Percentiles rank a stretch among this genome's conserved stretches.
Evolutionary conservation across 1,140 invertebrate genomes (phyloP).

Genomic region (Drosophila tropicalis): DNA sequence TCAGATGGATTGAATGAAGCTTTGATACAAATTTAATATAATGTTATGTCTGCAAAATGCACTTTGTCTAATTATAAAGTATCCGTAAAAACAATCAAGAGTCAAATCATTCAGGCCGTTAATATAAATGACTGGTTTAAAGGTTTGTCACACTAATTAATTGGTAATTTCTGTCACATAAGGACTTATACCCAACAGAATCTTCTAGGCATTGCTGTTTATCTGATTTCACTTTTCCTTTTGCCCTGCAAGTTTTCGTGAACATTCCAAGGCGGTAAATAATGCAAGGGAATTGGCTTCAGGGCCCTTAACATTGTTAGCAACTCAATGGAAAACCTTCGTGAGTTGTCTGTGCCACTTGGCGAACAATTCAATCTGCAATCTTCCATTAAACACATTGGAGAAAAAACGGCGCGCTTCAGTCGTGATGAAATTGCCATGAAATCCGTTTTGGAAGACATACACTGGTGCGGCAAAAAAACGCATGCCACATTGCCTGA

Average conservation of each 20-base stretch:
- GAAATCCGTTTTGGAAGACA: constrained; percentile 47
- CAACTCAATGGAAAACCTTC: background rate
- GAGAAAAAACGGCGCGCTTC: no score
- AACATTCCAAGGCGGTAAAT: no score
- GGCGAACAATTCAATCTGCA: constrained; percentile 4
- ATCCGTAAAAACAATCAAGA: background rate
- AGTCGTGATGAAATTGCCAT: constrained; percentile 42
- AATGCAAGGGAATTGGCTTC: background rate
- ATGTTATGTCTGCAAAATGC: background rate
- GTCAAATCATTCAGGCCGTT: no score
- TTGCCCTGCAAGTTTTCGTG: no score
- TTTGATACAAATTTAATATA: background rate
- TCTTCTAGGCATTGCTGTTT: no score
- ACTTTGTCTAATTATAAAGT: background rate
- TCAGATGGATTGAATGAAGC: background rate
- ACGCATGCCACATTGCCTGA: constrained; percentile 46
- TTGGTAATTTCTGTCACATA: no score
- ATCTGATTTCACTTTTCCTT: no score
- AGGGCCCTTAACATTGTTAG: background rate
- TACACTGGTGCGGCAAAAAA: constrained; percentile 29
- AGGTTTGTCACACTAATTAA: no score
- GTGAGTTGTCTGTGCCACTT: background rate
- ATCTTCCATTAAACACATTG: constrained; percentile 6
- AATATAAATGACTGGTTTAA: no score
- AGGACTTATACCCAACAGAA: no score